These are phyloP conservation scores for Cephus spinipes DNA, from an alignment of 2,888 invertebrate genomes.

Conservation along the genomic window DNA sequence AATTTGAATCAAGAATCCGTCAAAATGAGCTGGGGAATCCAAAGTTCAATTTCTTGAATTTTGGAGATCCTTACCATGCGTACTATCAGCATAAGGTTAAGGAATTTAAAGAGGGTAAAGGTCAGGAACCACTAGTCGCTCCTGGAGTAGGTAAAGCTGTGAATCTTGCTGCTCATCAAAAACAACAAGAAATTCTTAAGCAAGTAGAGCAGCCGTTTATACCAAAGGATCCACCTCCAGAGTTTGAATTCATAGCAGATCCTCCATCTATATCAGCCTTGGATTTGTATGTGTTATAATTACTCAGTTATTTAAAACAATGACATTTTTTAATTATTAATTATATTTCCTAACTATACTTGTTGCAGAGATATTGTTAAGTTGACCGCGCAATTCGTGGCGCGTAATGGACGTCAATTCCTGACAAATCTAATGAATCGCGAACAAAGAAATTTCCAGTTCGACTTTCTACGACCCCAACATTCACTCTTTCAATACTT, in stretches of 20 bases:
- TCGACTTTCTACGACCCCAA: constrained; percentile 98
- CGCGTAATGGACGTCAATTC: constrained; percentile 97
- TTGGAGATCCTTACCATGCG: constrained; percentile 98
- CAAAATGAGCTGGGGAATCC: constrained; percentile 98
- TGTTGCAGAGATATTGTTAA: constrained; percentile 91
- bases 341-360: constrained; percentile 8
- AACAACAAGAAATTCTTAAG: constrained; percentile 88
- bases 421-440: constrained; percentile 98
- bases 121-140: constrained; percentile 65
- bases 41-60: constrained; percentile 97
- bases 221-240: constrained; percentile 91
- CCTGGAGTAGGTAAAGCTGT: constrained; percentile 63
- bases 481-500: constrained; percentile 99
- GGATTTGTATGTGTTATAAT: constrained; percentile 78
- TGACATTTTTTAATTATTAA: neutral
- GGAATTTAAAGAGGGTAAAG: constrained; percentile 91
- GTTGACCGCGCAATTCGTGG: constrained; percentile 98
- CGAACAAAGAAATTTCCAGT: constrained; percentile 97
- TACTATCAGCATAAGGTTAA: constrained; percentile 99
- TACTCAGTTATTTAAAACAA: constrained; percentile 11
- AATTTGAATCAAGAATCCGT: constrained; percentile 97
- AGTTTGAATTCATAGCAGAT: constrained; percentile 96
- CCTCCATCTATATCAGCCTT: constrained; percentile 98
- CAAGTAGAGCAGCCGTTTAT: constrained; percentile 89
- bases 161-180: constrained; percentile 83